These are phyloP conservation scores for Cantharis flavilabris DNA, from an alignment of 2,888 invertebrate species.

Conservation along the genomic window DNA sequence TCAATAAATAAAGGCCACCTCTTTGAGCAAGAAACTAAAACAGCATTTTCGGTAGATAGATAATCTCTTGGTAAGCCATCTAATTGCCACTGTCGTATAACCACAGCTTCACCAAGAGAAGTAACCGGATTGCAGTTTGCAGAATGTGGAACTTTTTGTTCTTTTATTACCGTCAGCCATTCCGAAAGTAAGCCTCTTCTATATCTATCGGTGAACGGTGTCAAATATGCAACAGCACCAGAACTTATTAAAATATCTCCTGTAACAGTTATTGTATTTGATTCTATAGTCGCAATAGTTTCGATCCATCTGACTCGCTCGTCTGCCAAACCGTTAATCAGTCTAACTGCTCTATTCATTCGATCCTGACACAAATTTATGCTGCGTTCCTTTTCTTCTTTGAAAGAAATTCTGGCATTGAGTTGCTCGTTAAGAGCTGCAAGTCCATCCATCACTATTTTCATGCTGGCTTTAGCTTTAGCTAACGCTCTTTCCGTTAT, in stretches of 20 bases:
- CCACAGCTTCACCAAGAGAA: slow-evolving; percentile 75
- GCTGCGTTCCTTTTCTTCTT: slow-evolving; percentile 71
- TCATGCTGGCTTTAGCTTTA: slow-evolving; percentile 77
- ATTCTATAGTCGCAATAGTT: slow-evolving; percentile 65
- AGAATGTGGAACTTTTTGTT: slow-evolving; percentile 68
- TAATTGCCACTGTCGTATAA: slow-evolving; percentile 81
- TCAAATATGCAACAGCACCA: slow-evolving; percentile 80
- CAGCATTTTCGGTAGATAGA: slow-evolving; percentile 87
- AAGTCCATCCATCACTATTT: slow-evolving; percentile 76
- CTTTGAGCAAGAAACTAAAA: slow-evolving; percentile 79
- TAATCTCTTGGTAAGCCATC: slow-evolving; percentile 83
- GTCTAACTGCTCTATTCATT: slow-evolving; percentile 76
- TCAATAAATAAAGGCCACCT: slow-evolving; percentile 92
- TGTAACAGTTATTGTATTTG: slow-evolving; percentile 63
- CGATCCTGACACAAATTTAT: slow-evolving; percentile 78
- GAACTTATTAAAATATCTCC: slow-evolving; percentile 73
- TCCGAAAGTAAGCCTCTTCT: slow-evolving; percentile 60
- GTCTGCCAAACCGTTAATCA: slow-evolving; percentile 58
- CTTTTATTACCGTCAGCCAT: slow-evolving; percentile 62
- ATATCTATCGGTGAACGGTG: slow-evolving; percentile 74
- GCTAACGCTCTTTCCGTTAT: slow-evolving; percentile 69
- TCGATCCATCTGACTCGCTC: slow-evolving; percentile 70
- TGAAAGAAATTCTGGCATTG: slow-evolving; percentile 72
- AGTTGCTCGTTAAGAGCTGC: slow-evolving; percentile 74
- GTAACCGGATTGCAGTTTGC: slow-evolving; percentile 68